Evolutionary conservation across 2,797 vertebrate genomes (phyloP).

Genomic region (Arrhamphus sclerolepis): DNA sequence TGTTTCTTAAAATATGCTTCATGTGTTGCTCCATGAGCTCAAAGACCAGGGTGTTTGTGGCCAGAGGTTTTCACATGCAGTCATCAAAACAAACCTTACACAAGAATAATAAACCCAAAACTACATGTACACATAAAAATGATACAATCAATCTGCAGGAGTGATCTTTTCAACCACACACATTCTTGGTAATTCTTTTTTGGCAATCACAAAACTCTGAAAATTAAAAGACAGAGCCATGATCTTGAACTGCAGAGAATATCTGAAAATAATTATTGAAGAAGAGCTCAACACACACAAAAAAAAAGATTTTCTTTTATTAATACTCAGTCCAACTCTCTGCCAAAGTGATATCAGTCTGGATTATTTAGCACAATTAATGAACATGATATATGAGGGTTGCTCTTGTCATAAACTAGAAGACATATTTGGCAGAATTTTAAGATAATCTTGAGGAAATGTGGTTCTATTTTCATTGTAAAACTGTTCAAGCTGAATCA

Average conservation of each 20-base stretch:
- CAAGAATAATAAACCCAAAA: slow-evolving; percentile 18
- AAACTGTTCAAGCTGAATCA: too few relatives aligned
- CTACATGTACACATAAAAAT: slow-evolving; percentile 10
- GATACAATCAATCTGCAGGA: slow-evolving; percentile 10
- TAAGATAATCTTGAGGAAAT: too few relatives aligned
- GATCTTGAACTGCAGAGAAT: not conserved
- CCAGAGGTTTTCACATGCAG: slow-evolving; percentile 21
- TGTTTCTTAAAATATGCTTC: too few relatives aligned
- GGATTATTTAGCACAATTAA: too few relatives aligned
- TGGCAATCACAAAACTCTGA: slow-evolving; percentile 19
- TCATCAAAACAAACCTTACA: slow-evolving; percentile 1
- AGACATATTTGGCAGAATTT: too few relatives aligned
- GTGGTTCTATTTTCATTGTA: too few relatives aligned
- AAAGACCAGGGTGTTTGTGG: too few relatives aligned
- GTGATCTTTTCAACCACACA: slow-evolving; percentile 1
- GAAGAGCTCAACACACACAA: slow-evolving; percentile 3
- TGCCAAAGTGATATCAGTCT: too few relatives aligned
- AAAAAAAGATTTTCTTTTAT: slow-evolving; percentile 1
- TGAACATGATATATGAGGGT: too few relatives aligned
- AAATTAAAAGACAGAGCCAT: slow-evolving; percentile 24
- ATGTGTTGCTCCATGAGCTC: too few relatives aligned
- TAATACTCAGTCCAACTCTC: not conserved
- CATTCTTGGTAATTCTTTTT: slow-evolving; percentile 11
- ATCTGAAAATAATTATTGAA: slow-evolving; percentile 12
- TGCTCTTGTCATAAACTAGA: too few relatives aligned